Conservation (phyloP, 2,888 invertebrate genomes). For the Seira ritae region DNA sequence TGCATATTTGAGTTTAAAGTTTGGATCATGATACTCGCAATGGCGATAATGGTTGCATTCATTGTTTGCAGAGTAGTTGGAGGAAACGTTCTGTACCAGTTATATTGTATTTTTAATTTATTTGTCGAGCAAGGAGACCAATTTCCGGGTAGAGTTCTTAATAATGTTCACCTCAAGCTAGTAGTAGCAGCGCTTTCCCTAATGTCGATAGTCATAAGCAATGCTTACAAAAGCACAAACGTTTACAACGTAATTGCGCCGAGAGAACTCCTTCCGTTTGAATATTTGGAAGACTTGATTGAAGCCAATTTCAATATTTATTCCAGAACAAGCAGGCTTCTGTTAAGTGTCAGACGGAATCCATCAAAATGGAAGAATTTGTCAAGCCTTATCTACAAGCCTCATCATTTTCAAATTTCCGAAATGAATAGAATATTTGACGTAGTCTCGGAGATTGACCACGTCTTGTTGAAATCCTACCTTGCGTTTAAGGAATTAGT, state of each 20-base stretch:
- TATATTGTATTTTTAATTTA: not conserved
- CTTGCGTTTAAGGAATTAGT: no score
- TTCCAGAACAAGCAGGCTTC: no score
- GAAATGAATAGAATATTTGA: no score
- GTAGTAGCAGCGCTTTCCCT: not conserved
- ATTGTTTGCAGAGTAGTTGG: not conserved
- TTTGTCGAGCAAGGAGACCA: not conserved
- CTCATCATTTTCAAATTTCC: no score
- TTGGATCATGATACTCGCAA: not conserved
- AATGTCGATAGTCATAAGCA: not conserved
- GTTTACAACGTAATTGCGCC: not conserved
- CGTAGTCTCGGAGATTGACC: no score
- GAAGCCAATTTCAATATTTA: not conserved
- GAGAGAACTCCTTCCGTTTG: not conserved
- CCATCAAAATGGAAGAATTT: no score
- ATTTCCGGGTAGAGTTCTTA: not conserved
- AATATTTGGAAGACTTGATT: not conserved
- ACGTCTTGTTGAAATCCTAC: no score
- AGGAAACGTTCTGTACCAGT: no score
- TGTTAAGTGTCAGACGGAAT: no score
- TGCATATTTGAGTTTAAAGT: not conserved
- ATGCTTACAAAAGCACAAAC: constrained; percentile 10
- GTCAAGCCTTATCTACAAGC: no score
- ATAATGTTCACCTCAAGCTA: no score
- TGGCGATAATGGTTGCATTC: not conserved